Evolutionary conservation across 2,113 vertebrate species (phyloP).

Genomic region (Chamaea fasciata): DNA sequence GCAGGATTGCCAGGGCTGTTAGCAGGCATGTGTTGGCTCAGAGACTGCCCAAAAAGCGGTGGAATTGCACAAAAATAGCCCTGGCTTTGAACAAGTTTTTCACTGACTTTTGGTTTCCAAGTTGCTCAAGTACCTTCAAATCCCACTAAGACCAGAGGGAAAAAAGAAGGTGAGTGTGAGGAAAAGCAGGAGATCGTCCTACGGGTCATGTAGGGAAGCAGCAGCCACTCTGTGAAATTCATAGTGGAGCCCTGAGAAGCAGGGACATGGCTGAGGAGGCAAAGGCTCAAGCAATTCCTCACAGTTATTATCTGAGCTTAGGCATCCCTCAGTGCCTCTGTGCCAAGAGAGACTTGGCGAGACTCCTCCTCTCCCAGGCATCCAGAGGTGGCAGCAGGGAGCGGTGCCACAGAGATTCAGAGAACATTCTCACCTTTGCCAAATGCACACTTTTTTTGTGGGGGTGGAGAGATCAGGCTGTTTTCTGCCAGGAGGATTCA

Average conservation of each 20-base stretch:
- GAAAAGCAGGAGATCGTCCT: background rate
- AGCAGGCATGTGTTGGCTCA: background rate
- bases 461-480: background rate
- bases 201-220: background rate
- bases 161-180: background rate
- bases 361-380: background rate
- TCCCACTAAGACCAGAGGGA: background rate
- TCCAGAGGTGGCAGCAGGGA: background rate
- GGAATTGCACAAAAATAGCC: background rate
- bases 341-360: background rate
- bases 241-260: background rate
- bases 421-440: background rate
- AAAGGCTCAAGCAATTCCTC: background rate
- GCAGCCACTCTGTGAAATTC: background rate
- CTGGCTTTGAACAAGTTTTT: background rate
- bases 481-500: background rate
- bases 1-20: background rate
- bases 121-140: background rate
- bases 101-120: background rate
- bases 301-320: accelerated
- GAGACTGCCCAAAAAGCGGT: background rate
- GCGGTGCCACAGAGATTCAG: background rate
- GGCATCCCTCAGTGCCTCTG: background rate
- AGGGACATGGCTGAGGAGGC: background rate
- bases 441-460: background rate